phyloP scores from a whole-genome alignment of 35 echinoderm and acorn worm genomes.

The Hemicentrotus pulcherrimus region DNA sequence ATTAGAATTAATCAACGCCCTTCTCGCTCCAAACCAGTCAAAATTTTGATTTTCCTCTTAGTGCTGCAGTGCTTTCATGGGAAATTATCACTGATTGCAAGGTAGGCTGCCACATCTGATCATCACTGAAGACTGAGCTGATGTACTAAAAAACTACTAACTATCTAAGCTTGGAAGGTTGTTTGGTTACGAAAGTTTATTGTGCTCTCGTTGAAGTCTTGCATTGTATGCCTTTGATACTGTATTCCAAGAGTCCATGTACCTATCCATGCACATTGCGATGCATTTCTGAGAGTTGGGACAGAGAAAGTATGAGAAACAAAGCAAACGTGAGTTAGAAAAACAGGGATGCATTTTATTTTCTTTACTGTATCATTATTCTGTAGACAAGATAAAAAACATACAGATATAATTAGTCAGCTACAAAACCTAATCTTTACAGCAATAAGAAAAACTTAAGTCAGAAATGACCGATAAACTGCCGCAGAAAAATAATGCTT shows the following conservation, averaged over 20 bases:
- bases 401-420: no score
- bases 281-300: conserved; percentile 80
- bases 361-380: no score
- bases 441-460: no score
- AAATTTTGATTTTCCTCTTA: no score
- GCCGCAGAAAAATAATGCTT: no score
- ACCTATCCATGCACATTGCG: conserved; percentile 98
- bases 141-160: not conserved
- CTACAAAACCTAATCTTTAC: no score
- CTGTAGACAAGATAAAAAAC: no score
- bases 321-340: not conserved
- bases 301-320: not conserved
- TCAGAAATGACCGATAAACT: no score
- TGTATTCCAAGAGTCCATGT: conserved; percentile 98
- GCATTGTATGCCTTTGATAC: conserved; percentile 86
- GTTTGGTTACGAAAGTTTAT: conserved; percentile 24
- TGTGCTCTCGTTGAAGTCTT: conserved; percentile 75
- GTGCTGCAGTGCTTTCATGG: no score
- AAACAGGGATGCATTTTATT: not conserved
- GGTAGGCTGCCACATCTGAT: not conserved
- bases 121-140: not conserved
- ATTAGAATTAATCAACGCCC: no score
- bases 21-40: no score
- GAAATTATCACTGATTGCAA: not conserved
- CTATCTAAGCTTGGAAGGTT: not conserved